Evolutionary conservation across 2,113 vertebrate genomes (phyloP), one percentile per base, ranked within the genome.

Genomic region (Vicugna pacos): DNA sequence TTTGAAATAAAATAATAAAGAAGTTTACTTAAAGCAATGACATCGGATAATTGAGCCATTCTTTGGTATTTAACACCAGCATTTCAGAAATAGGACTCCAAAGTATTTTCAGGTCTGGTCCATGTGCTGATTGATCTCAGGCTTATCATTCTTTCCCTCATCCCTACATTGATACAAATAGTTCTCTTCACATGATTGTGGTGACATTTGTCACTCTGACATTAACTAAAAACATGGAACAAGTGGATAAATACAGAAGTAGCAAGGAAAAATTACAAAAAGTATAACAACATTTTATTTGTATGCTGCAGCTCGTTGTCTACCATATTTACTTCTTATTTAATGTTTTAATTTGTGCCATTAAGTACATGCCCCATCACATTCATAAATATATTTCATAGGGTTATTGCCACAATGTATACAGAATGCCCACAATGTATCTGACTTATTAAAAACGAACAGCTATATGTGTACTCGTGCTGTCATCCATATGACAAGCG

Each of bases 11-110:
- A 93, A 93, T 95, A 97, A 94, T 92, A 88, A 58, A 96, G 38
- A 98, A 97, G 73, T 96, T 97, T 97, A 97, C 97, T 97, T 92
- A 98, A 97, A 98, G 96, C 93, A 96, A 90, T 85, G 93, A 70
- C 89, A 91, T 96, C 91, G 96, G 75, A 96, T 97, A 98, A 98
- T 76, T 90, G 92, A 95, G 93, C 70, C 95, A 97, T 96, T 97
- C 97, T 96, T 97, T 96, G 24, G 0, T 93, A 97, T 62, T 98
- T 97, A 82, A 93, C 90, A 72, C 11, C 64, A 92, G 83, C 97
- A 50, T 85, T 84, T 93, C 54, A 81, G 48, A 94, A 96, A 91
- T 30, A 65, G 54, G 30, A 94, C 95, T 96, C 93, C 88, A 88
- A 87, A 89, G 75, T 94, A 72, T 97, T 97, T 95, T 94, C 73